Base-by-base conservation (phyloP, 2,797 vertebrate genomes). In the Naso thynnoides region DNA sequence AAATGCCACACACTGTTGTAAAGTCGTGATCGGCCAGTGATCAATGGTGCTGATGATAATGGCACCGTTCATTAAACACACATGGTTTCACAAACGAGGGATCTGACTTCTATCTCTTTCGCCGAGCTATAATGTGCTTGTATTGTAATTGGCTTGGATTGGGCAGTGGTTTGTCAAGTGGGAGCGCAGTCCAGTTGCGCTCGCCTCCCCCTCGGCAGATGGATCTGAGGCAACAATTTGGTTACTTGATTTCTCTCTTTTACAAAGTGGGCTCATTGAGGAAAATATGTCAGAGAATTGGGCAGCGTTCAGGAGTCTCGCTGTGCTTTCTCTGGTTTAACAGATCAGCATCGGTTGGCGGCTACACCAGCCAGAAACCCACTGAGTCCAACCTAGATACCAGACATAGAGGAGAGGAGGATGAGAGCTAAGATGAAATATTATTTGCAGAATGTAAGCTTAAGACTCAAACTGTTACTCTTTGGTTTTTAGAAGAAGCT, bases 341-440 rank as follows among this genome's bases (percentile, higher is more conserved):
- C 91, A 93, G 92, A 92, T 89, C 84, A 82, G 86, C 92, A 92
- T 89, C 92, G 90, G 93, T 83, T 91, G 86, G 87, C 83, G 31
- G 54, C 75, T 86, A 71, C 78, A 77, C 49, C 52, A 75, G 91
- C 89, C 91, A 91, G 79, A 53, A 86, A 76, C 73, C 66, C 59
- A 78, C 79, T 75, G 81, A 82, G 56, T 87, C 49, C 86, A 88
- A 83, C 79, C 84, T 85, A 75, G 79, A 86, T 75, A 78, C 83
- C 55, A 83, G 60, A 77, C 54, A 75, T 75, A 80, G 60, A 60
- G 39, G 36, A 62, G 71, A 71, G 52, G 48, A 45, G 58, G 45
- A 39, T 31, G 50, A 60, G 57, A 60, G 19, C 45, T 33, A 36
- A 61, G 49, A 45, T 73, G 47, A 60, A 64, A 79, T 67, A 23